Evolutionary conservation across 2,888 invertebrate genomes (phyloP), one percentile per base, ranked within the genome.

Genomic region (Nesidiocoris tenuis): DNA sequence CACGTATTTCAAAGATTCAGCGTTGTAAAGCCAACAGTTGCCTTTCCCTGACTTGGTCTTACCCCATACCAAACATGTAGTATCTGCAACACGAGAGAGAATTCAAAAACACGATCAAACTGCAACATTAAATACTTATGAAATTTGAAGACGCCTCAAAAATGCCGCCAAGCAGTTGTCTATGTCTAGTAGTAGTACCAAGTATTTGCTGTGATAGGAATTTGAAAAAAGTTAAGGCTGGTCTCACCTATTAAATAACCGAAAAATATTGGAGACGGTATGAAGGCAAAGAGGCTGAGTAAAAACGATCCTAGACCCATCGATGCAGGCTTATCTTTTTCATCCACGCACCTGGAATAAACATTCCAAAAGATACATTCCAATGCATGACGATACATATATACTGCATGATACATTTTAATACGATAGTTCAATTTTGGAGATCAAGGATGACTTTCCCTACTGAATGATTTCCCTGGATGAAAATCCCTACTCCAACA

Each of bases 251-350:
- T 86, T 74, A 92, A 87, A 80, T 88, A 89, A 72, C 92, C 92
- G 81, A 91, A 91, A 76, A 92, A 85, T 79, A 93, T 90, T 0
- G 92, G 92, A 61, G 90, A 90, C 0, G 92, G 92, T 80, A 92
- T 89, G 81, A 91, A 90, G 9, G 90, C 90, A 80, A 90, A 88
- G 75, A 91, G 84, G 78, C 90, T 90, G 86, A 90, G 87, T 80
- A 90, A 85, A 82, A 88, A 89, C 79, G 90, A 84, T 22, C 89
- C 87, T 76, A 91, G 87, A 39, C 90, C 91, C 87, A 91, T 89
- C 1, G 91, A 89, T 0, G 90, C 88, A 0, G 90, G 87, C 82
- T 91, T 91, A 81, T 91, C 91, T 81, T 89, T 88, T 80, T 90
- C 90, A 16, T 90, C 89, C 2, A 91, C 90, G 82, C 90, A 90